Percentiles rank a stretch among this genome's conserved stretches.
phyloP scores from a whole-genome alignment of 2,113 vertebrate genomes.

The Egretta garzetta region DNA sequence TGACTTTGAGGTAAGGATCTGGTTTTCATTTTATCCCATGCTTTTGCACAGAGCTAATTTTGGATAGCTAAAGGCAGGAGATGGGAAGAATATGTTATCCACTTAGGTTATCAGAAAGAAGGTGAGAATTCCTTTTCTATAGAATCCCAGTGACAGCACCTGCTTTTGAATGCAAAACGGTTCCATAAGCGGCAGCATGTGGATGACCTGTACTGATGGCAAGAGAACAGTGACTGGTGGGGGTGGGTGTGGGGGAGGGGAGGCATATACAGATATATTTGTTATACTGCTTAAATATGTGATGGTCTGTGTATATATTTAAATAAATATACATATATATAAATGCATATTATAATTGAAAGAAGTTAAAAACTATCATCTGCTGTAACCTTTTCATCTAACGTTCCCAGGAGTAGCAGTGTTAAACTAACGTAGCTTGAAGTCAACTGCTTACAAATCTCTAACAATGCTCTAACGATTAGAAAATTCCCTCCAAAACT shows the following conservation, averaged over 20 bases:
- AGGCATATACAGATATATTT: background rate
- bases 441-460: background rate
- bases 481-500: background rate
- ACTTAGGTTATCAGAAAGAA: background rate
- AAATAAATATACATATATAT: background rate
- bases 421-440: background rate
- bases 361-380: background rate
- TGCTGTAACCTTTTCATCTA: background rate
- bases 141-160: background rate
- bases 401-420: background rate
- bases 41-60: background rate
- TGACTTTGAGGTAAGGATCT: conserved; percentile 88
- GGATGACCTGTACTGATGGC: background rate
- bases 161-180: background rate
- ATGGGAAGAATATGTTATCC: background rate
- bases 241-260: no score
- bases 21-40: background rate
- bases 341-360: background rate
- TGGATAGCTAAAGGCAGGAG: background rate
- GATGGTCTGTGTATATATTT: background rate
- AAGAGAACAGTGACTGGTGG: background rate
- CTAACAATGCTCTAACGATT: background rate
- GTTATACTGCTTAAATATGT: background rate
- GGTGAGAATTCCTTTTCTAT: background rate
- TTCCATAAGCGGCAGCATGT: background rate